Evolutionary conservation across 2,888 invertebrate species (phyloP), one percentile per base, ranked within the genome.

Genomic region (Operophtera brumata): DNA sequence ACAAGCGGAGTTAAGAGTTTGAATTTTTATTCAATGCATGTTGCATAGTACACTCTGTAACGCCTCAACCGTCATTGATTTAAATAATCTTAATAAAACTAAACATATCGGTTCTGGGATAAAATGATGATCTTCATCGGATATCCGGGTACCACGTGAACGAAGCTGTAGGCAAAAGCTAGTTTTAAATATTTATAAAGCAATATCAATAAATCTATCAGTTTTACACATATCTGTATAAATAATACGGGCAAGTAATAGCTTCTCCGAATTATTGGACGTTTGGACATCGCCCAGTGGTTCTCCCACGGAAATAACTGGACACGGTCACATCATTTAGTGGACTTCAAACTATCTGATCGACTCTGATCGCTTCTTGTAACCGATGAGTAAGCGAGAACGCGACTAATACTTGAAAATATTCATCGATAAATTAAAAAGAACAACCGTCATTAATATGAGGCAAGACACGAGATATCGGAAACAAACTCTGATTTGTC

Each of bases 381-480:
- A 69, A 73, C 64, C 72, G 66, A 72, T 73, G 76, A 75, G 65
- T 69, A 74, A 72, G 73, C 70, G 61, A 71, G 61, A 70, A 61
- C 64, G 62, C 67, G 59, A 65, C 70, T 68, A 69, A 70, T 66
- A 75, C 71, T 68, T 69, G 71, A 74, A 73, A 68, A 77, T 77
- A 76, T 79, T 77, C 78, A 74, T 68, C 78, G 75, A 84, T 83
- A 80, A 82, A 84, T 83, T 80, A 81, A 81, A 81, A 80, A 78
- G 74, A 73, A 74, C 66, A 73, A 79, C 78, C 79, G 77, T 78
- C 85, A 83, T 86, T 84, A 82, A 84, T 84, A 83, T 82, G 76
- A 82, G 66, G 64, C 80, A 73, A 77, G 78, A 76, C 76, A 73
- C 70, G 73, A 66, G 69, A 71, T 80, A 81, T 75, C 69, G 67